Conservation (phyloP, 1,140 invertebrate species). For the Drosophila tsacasi region DNA sequence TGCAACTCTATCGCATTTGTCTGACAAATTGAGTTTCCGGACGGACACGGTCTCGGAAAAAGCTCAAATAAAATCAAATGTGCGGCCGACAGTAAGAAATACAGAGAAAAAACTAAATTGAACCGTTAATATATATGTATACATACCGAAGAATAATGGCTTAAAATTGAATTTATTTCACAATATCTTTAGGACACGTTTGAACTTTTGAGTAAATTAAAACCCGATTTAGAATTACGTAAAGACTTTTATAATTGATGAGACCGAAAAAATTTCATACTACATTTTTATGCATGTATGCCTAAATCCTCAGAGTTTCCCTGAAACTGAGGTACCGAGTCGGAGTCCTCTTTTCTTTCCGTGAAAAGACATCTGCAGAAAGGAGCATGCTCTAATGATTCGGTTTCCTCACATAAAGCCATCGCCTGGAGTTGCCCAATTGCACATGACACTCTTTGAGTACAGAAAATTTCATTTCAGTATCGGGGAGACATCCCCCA, state of each 20-base stretch:
- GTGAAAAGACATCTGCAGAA: neutral
- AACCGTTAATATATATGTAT: neutral
- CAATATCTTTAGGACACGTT: neutral
- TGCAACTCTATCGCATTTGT: conserved; percentile 49
- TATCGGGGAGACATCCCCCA: no score
- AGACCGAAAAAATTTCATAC: no score
- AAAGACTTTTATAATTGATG: no score
- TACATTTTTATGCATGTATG: no score
- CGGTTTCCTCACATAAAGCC: conserved; percentile 33
- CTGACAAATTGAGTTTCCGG: conserved; percentile 71
- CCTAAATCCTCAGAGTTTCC: neutral
- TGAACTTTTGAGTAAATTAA: no score
- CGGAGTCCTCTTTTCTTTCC: neutral
- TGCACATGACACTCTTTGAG: conserved; percentile 47
- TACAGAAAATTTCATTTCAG: conserved; percentile 34
- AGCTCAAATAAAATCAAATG: conserved; percentile 56
- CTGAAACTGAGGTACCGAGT: neutral
- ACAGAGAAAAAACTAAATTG: conserved; percentile 1
- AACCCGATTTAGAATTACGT: no score
- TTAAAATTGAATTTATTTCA: no score
- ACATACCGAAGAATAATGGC: neutral
- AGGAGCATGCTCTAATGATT: conserved; percentile 42
- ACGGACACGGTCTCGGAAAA: conserved; percentile 40
- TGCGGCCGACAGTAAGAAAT: conserved; percentile 13
- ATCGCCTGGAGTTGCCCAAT: conserved; percentile 41